These are phyloP conservation scores for Caenorhabditis remanei DNA, from an alignment of 1,140 invertebrate genomes.

Conservation along the genomic window DNA sequence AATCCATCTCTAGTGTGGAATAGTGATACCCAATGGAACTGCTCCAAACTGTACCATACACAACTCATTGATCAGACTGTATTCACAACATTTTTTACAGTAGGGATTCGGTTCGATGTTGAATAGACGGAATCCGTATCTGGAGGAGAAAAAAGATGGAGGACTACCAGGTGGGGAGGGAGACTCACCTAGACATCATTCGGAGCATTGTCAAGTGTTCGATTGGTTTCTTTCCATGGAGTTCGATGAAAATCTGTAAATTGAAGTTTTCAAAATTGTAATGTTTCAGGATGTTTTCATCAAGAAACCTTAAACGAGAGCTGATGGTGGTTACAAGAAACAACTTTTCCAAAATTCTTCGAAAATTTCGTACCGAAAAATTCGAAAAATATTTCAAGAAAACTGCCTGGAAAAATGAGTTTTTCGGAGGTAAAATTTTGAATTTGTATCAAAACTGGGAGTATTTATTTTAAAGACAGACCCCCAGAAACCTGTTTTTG, in stretches of 20 bases:
- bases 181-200: not conserved
- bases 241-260: conserved; percentile 10
- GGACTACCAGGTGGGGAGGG: not conserved
- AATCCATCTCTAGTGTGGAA: not conserved
- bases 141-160: not conserved
- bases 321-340: no score
- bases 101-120: not conserved
- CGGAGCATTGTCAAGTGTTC: not conserved
- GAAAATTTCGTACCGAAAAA: no score
- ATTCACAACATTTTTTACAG: conserved; percentile 8
- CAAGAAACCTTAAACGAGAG: no score
- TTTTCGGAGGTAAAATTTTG: no score
- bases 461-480: no score
- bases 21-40: not conserved
- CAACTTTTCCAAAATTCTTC: no score
- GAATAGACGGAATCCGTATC: not conserved
- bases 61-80: conserved; percentile 14
- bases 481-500: no score
- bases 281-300: not conserved
- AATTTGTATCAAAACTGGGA: no score
- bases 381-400: no score
- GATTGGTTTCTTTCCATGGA: not conserved
- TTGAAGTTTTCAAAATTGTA: not conserved
- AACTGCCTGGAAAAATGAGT: no score
- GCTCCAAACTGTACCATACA: conserved; percentile 18